Base-by-base conservation (phyloP, 2,113 vertebrate genomes). In the Carassius gibelio region DNA sequence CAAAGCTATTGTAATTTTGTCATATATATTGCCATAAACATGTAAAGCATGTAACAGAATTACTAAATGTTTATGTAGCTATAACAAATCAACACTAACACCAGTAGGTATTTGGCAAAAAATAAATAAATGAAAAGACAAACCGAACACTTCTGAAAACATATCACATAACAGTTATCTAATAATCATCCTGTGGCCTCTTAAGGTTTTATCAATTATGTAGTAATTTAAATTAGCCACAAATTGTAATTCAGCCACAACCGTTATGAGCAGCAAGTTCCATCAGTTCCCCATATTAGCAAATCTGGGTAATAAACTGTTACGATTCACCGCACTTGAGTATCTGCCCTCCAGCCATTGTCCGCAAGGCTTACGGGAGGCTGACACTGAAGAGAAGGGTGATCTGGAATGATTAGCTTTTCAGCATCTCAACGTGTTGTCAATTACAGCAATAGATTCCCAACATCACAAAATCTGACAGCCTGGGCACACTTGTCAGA, bases 381-480 rank as follows among this genome's bases (percentile, higher is more conserved):
- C 82, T 87, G 90, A 90, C 93, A 90, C 87, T 83, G 0, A 89
- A 89, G 77, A 69, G 86, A 85, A 89, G 5, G 91, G 90, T 90
- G 91, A 93, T 92, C 92, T 91, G 88, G 85, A 91, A 88, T 94
- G 93, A 94, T 94, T 94, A 94, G 93, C 57, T 90, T 91, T 75
- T n/a, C 87, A 88, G 92, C 88, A 17, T 92, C 92, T 91, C 91
- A 91, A 93, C 90, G 92, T 75, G 90, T 92, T 90, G 91, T 92
- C 93, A 94, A 94, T 91, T 92, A 92, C 21, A 91, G 90, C 90
- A 90, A 80, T 79, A 89, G 93, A 94, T 91, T 93, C 92, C 80
- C 89, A 85, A 90, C 93, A 89, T 87, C 90, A 90, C 86, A 75
- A 90, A 94, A 90, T 86, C 92, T 91, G 89, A 91, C 91, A 92